Percentiles rank a stretch among this genome's conserved stretches.
These are phyloP conservation scores for Dynastes grantii DNA, from an alignment of 2,888 invertebrate genomes.

Conservation along the genomic window DNA sequence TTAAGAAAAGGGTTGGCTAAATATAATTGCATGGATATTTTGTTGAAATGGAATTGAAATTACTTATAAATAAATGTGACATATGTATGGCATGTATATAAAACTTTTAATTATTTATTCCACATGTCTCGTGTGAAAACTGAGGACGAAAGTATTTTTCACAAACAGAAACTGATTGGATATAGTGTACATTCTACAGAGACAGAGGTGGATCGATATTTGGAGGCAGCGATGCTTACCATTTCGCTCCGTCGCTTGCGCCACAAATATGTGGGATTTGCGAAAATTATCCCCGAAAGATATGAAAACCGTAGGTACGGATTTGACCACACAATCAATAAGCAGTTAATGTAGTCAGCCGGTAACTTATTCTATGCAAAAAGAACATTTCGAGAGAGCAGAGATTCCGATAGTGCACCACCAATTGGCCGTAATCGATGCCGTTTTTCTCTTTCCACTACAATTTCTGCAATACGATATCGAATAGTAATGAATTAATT, in stretches of 20 bases:
- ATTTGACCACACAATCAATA: conserved; percentile 15
- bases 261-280: conserved; percentile 18
- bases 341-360: conserved; percentile 7
- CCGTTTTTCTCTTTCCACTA: not conserved
- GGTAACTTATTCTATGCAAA: conserved; percentile 6
- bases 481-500: conserved; percentile 8
- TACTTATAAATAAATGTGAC: too few species aligned
- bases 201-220: conserved; percentile 3
- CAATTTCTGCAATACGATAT: not conserved
- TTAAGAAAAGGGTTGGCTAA: too few species aligned
- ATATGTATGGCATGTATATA: too few species aligned
- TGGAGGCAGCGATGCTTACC: conserved; percentile 3
- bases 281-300: conserved; percentile 10
- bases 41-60: too few species aligned
- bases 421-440: conserved; percentile 5
- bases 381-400: not conserved
- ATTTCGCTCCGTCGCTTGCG: not conserved
- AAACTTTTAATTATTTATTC: too few species aligned
- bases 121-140: too few species aligned
- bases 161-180: too few species aligned
- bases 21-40: too few species aligned
- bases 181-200: not conserved
- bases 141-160: too few species aligned
- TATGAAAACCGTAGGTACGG: conserved; percentile 1
- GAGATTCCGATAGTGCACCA: not conserved